Evolutionary conservation across 2,888 invertebrate species (phyloP).

Genomic region (Tetragnatha montana): DNA sequence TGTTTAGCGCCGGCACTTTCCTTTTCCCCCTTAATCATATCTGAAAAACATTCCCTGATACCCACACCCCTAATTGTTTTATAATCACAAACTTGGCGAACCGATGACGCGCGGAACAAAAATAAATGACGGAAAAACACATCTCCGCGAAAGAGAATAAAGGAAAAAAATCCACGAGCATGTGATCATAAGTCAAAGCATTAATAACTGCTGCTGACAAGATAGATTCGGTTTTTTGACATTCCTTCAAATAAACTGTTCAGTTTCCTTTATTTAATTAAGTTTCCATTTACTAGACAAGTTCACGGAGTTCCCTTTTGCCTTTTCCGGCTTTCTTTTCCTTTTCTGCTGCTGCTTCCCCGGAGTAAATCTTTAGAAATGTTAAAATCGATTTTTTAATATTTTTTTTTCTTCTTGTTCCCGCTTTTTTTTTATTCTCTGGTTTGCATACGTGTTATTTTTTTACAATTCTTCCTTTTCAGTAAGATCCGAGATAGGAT

Average conservation of each 20-base stretch:
- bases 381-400: constrained; percentile 67
- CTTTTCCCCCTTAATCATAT: constrained; percentile 53
- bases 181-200: constrained; percentile 68
- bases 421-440: constrained; percentile 23
- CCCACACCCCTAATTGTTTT: constrained; percentile 64
- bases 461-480: constrained; percentile 47
- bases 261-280: constrained; percentile 70
- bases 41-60: constrained; percentile 39
- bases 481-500: constrained; percentile 6
- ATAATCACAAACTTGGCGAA: constrained; percentile 61
- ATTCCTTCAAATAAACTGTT: constrained; percentile 71
- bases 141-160: neutral
- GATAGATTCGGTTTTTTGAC: constrained; percentile 69
- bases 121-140: constrained; percentile 28
- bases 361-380: constrained; percentile 63
- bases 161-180: constrained; percentile 11
- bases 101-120: constrained; percentile 45
- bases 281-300: constrained; percentile 68
- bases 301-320: constrained; percentile 26
- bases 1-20: neutral
- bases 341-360: constrained; percentile 5
- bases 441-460: constrained; percentile 25
- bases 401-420: constrained; percentile 40
- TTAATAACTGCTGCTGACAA: constrained; percentile 70
- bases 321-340: constrained; percentile 9